These are phyloP conservation scores for Hippopotamus amphibius DNA, from an alignment of 2,113 vertebrate genomes.

Conservation along the genomic window DNA sequence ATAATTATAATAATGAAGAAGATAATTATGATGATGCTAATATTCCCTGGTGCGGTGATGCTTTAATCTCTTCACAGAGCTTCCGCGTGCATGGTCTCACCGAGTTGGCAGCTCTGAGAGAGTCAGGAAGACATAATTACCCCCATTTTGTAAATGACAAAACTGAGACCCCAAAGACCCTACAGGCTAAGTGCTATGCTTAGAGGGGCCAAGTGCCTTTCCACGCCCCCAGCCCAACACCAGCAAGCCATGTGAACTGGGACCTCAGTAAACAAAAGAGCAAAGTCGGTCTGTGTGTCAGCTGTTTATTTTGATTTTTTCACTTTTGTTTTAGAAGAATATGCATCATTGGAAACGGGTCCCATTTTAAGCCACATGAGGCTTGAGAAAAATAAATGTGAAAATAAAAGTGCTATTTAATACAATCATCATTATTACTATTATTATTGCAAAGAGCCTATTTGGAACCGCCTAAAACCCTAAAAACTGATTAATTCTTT, in stretches of 20 bases:
- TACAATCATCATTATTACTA: slow-evolving; percentile 69
- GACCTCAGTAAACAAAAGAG: background rate
- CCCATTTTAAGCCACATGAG: slow-evolving; percentile 78
- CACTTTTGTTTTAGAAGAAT: slow-evolving; percentile 63
- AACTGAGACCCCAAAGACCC: background rate
- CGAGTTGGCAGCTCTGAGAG: background rate
- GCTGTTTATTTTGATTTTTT: background rate
- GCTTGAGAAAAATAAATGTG: slow-evolving; percentile 76
- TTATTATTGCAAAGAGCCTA: slow-evolving; percentile 73
- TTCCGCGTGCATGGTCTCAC: background rate
- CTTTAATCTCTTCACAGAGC: background rate
- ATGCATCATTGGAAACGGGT: slow-evolving; percentile 69
- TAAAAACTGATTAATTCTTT: slow-evolving; percentile 76
- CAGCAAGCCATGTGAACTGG: background rate
- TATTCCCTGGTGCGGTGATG: background rate
- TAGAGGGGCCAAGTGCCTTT: background rate
- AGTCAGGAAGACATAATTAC: background rate
- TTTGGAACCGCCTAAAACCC: slow-evolving; percentile 73
- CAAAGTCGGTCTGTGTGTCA: background rate
- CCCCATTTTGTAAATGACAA: background rate
- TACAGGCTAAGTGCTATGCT: background rate
- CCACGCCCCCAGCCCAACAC: rapidly evolving
- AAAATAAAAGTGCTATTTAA: slow-evolving; percentile 79
- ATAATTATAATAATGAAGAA: background rate
- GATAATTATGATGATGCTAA: background rate